A percentile compares a stretch with the other conserved stretches of the same genome.
phyloP scores from a whole-genome alignment of 2,888 invertebrate genomes.

The Oxytorus armatus region DNA sequence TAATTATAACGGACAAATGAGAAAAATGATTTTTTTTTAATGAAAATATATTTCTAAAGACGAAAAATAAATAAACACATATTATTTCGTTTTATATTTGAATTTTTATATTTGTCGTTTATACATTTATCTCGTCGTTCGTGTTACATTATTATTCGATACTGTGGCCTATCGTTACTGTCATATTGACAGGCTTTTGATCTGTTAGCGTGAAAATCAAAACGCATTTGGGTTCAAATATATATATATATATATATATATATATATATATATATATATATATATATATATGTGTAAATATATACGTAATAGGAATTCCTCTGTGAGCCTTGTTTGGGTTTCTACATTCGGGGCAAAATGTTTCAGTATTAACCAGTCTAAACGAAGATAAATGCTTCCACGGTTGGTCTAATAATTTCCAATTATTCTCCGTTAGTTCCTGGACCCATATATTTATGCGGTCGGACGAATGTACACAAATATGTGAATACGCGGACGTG shows the following conservation, averaged over 20 bases:
- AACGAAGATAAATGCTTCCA: constrained; percentile 75
- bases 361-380: constrained; percentile 67
- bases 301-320: constrained; percentile 5
- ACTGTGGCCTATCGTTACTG: no score
- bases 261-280: background rate
- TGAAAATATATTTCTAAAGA: no score
- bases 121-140: no score
- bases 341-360: constrained; percentile 42
- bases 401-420: constrained; percentile 75
- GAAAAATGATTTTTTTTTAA: no score
- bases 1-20: no score
- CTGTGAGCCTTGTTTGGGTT: constrained; percentile 3
- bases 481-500: constrained; percentile 11
- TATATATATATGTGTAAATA: background rate
- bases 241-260: background rate
- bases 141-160: no score
- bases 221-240: background rate
- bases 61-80: no score
- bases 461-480: constrained; percentile 39
- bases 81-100: no score
- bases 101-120: no score
- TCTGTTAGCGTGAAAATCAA: background rate
- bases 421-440: constrained; percentile 72
- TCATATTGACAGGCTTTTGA: background rate
- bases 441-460: constrained; percentile 62